Conservation (phyloP, 2,113 vertebrate genomes). For the Mus pahari region DNA sequence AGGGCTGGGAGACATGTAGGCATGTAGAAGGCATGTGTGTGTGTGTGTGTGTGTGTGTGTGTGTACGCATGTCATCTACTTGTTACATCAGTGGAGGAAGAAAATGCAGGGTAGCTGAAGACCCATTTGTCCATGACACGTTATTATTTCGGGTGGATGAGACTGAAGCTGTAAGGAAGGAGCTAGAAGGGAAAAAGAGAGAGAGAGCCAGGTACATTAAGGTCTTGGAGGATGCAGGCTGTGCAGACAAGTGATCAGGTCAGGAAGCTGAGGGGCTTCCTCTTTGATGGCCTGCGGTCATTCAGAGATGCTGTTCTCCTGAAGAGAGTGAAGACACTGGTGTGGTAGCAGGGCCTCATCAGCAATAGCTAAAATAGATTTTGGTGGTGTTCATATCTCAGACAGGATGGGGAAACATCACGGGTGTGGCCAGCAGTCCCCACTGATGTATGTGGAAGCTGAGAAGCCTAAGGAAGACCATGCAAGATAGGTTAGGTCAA, state of each 20-base stretch:
- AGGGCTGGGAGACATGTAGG: background rate
- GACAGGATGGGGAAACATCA: background rate
- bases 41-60: too few relatives aligned
- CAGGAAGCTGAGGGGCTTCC: too few relatives aligned
- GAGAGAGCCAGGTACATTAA: background rate
- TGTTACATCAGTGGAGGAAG: background rate
- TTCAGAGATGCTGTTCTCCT: background rate
- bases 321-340: background rate
- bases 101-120: background rate
- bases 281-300: background rate
- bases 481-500: background rate
- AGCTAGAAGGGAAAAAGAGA: background rate
- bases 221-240: background rate
- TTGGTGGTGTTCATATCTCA: background rate
- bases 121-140: too few relatives aligned
- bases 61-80: background rate
- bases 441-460: background rate
- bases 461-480: background rate
- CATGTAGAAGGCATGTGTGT: background rate
- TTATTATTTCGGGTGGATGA: background rate
- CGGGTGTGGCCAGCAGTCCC: background rate
- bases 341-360: background rate
- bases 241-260: too few relatives aligned
- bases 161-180: background rate
- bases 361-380: background rate